Conservation (phyloP, 1,140 invertebrate species). For the Solenopsis fugax region DNA sequence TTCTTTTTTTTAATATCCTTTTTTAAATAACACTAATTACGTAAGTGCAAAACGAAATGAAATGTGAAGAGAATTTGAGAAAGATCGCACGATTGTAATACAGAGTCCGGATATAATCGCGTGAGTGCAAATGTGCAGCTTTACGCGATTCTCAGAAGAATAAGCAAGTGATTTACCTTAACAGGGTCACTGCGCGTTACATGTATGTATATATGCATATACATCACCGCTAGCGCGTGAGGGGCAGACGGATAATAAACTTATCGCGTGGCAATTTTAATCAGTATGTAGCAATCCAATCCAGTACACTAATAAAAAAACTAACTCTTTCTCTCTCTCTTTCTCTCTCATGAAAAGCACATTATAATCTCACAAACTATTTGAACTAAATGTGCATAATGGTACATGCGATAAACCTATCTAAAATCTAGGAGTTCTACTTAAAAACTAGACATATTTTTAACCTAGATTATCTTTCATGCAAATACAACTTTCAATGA, state of each 20-base stretch:
- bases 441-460: conserved; percentile 25
- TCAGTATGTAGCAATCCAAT: conserved; percentile 29
- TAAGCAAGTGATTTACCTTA: conserved; percentile 28
- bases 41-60: not conserved
- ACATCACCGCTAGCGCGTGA: not conserved
- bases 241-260: conserved; percentile 25
- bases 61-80: not conserved
- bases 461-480: conserved; percentile 11
- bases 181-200: conserved; percentile 44
- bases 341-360: not conserved
- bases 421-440: conserved; percentile 15
- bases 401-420: not conserved
- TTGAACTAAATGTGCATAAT: conserved; percentile 30
- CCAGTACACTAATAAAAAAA: conserved; percentile 2
- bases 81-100: not conserved
- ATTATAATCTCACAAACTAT: not conserved
- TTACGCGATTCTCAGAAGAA: conserved; percentile 24
- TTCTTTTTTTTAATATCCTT: not conserved
- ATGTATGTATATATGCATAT: not conserved
- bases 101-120: conserved; percentile 18
- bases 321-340: not conserved
- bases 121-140: conserved; percentile 16
- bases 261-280: conserved; percentile 15
- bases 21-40: not conserved
- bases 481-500: not conserved